These are phyloP conservation scores for Puma concolor DNA, from an alignment of 2,113 vertebrate species.

Conservation along the genomic window DNA sequence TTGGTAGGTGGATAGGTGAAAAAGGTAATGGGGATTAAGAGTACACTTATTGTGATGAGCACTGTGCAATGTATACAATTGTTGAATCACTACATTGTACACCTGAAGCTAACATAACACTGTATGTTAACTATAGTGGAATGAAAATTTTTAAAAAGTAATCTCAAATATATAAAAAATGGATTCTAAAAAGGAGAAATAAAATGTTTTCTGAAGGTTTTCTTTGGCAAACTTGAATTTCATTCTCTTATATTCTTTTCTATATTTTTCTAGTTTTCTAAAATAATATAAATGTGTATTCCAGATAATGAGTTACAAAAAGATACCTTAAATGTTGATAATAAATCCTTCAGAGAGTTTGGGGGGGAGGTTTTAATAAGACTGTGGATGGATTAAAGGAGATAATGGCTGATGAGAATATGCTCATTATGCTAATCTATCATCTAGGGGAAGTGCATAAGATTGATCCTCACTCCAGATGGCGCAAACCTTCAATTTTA, in stretches of 20 bases:
- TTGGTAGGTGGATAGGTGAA: background rate
- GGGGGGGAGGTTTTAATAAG: background rate
- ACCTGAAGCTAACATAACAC: background rate
- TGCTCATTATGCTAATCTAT: background rate
- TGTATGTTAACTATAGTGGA: background rate
- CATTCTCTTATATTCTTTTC: background rate
- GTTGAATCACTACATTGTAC: background rate
- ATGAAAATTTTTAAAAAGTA: background rate
- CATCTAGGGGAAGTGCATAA: background rate
- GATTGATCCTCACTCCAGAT: background rate
- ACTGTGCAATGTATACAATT: background rate
- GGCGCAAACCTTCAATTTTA: background rate
- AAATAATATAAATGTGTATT: background rate
- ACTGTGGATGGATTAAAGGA: background rate
- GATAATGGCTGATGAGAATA: background rate
- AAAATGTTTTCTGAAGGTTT: background rate
- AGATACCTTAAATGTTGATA: background rate
- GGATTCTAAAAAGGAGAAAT: background rate
- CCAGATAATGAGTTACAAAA: background rate
- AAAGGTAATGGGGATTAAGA: background rate
- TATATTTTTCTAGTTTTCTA: background rate
- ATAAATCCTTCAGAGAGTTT: background rate
- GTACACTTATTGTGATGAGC: background rate
- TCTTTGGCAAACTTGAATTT: background rate
- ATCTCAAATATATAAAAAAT: background rate